Conservation (phyloP, 2,113 vertebrate genomes). For the Leuciscus idus region DNA sequence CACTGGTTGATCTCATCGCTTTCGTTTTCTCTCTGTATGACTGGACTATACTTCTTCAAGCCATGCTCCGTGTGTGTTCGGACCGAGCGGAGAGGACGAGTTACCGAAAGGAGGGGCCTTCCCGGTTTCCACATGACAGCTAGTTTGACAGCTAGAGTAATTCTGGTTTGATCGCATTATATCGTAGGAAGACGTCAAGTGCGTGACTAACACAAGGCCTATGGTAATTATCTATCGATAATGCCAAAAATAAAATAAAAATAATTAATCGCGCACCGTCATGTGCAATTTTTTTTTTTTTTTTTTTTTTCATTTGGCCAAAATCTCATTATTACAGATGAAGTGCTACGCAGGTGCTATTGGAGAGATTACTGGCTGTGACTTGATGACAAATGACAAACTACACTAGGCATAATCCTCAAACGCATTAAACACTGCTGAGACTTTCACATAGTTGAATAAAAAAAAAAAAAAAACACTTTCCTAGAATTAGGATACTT, state of each 20-base stretch:
- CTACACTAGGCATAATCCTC: too few species aligned
- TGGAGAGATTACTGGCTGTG: too few species aligned
- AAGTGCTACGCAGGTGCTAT: too few species aligned
- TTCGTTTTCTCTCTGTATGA: constrained; percentile 51
- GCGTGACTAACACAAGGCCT: not conserved
- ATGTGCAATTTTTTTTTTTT: not conserved
- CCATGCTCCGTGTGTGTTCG: not conserved
- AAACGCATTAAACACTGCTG: too few species aligned
- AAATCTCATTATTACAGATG: too few species aligned
- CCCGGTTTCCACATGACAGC: constrained; percentile 8
- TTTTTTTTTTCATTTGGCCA: too few species aligned
- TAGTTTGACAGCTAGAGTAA: not conserved
- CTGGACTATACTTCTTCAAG: not conserved
- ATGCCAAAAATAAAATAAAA: too few species aligned
- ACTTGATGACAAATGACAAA: too few species aligned
- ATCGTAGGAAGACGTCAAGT: not conserved
- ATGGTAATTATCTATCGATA: not conserved
- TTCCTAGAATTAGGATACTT: too few species aligned
- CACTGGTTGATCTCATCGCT: constrained; percentile 28
- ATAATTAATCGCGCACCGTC: not conserved
- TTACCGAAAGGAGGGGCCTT: constrained; percentile 30
- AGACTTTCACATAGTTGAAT: too few species aligned
- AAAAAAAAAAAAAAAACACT: too few species aligned
- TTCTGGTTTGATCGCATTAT: constrained; percentile 18
- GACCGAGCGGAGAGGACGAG: not conserved